Conservation (phyloP, 1,140 invertebrate genomes). For the Agrypnia vestita region DNA sequence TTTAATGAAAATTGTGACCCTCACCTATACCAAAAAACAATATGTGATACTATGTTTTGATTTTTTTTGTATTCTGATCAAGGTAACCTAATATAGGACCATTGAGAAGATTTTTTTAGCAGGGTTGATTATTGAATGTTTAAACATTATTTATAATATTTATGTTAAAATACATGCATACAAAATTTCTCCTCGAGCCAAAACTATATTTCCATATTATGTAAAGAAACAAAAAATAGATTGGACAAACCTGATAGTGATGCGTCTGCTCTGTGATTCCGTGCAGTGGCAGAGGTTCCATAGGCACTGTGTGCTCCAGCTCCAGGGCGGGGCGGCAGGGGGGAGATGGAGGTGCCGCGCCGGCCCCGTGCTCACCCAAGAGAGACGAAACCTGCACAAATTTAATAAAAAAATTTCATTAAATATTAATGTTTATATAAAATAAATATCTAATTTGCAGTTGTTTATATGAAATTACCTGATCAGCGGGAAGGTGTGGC, state of each 20-base stretch:
- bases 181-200: no score
- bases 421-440: not conserved
- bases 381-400: conserved; percentile 55
- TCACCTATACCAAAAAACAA: no score
- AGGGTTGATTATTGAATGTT: no score
- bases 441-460: not conserved
- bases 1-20: no score
- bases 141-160: no score
- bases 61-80: no score
- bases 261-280: conserved; percentile 62
- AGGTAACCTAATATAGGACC: no score
- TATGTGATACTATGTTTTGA: no score
- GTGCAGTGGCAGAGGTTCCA: conserved; percentile 65
- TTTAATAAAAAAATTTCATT: not conserved
- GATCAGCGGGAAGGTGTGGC: conserved; percentile 71
- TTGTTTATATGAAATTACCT: conserved; percentile 59
- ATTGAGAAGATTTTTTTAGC: no score
- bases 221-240: not conserved
- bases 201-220: not conserved
- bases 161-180: no score
- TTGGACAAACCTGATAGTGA: conserved; percentile 44
- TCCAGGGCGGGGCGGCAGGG: conserved; percentile 62
- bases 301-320: conserved; percentile 64
- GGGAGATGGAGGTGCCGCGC: conserved; percentile 49
- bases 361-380: conserved; percentile 56